Evolutionary conservation across 1,140 invertebrate genomes (phyloP).

Genomic region (Mizuhopecten yessoensis): DNA sequence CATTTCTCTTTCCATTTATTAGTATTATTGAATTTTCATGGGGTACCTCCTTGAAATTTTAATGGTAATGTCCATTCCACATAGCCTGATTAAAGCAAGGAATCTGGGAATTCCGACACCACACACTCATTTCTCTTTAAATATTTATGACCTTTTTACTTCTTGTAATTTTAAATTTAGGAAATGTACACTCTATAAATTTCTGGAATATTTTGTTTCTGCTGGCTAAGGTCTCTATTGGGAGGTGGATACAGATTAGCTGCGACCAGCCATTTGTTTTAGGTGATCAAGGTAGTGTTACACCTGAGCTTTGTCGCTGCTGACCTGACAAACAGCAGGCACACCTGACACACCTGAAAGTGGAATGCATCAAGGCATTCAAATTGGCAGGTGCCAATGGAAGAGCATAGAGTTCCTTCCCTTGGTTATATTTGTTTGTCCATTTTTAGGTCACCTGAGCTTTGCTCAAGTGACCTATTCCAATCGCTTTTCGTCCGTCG

Average conservation of each 20-base stretch:
- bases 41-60: slow-evolving; percentile 12
- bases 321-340: no score
- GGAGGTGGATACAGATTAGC: background rate
- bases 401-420: no score
- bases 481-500: no score
- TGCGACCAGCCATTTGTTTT: background rate
- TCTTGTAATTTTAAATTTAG: background rate
- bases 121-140: background rate
- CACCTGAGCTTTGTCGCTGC: no score
- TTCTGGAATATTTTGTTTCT: slow-evolving; percentile 8
- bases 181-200: background rate
- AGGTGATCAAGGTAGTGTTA: no score
- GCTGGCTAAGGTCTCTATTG: background rate
- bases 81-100: background rate
- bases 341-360: no score
- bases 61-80: background rate
- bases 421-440: no score
- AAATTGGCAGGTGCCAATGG: no score
- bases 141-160: slow-evolving; percentile 21
- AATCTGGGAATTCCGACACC: background rate
- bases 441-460: no score
- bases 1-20: background rate
- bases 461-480: no score
- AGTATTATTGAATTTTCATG: slow-evolving; percentile 1
- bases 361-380: no score